Conservation (phyloP, 2,888 invertebrate genomes). For the Apotomis turbidana region DNA sequence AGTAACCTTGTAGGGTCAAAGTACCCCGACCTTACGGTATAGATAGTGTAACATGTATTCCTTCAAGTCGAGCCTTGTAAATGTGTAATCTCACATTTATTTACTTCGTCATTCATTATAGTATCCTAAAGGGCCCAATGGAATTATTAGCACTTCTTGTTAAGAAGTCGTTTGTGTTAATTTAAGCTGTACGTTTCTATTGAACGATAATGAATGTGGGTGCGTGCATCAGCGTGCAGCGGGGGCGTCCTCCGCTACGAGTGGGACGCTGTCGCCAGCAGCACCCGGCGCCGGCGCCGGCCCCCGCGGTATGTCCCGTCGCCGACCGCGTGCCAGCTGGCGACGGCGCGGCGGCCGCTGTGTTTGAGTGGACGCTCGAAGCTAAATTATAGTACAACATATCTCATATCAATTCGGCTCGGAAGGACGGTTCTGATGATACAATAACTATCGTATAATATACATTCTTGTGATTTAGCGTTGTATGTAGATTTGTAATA, state of each 20-base stretch:
- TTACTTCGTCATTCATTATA: conserved; percentile 7
- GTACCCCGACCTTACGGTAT: no score
- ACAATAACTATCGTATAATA: conserved; percentile 66
- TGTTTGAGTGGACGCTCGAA: background rate
- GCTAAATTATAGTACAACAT: conserved; percentile 60
- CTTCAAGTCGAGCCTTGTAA: background rate
- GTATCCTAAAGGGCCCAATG: conserved; percentile 15
- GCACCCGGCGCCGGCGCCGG: no score
- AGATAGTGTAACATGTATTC: background rate
- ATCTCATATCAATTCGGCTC: conserved; percentile 60
- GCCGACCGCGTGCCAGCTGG: background rate
- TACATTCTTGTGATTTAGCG: conserved; percentile 67
- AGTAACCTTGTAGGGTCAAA: no score
- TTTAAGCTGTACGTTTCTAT: background rate
- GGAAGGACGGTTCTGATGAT: conserved; percentile 53
- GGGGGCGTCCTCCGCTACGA: no score
- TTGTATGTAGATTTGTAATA: conserved; percentile 57
- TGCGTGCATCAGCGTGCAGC: background rate
- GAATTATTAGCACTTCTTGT: conserved; percentile 1
- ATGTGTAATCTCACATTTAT: background rate
- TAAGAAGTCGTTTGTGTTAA: conserved; percentile 5
- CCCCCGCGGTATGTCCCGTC: no score
- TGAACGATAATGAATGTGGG: background rate
- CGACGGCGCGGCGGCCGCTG: conserved; percentile 4
- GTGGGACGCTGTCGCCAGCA: no score